Conservation (phyloP, 1,140 invertebrate genomes). For the Caenorhabditis inopinata region DNA sequence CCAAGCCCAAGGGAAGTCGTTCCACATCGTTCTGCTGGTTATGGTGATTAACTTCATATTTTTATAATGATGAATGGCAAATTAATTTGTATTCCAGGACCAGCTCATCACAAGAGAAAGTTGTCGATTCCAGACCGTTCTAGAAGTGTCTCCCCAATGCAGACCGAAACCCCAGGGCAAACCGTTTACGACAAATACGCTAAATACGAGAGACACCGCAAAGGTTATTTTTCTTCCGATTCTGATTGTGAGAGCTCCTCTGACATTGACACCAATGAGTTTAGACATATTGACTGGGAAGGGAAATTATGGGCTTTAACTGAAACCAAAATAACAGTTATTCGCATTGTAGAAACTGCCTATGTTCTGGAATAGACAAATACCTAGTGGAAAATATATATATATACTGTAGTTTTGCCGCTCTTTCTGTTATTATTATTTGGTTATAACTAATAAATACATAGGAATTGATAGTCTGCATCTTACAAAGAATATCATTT, state of each 20-base stretch:
- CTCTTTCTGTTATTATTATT: slow-evolving; percentile 18
- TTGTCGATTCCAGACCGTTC: slow-evolving; percentile 46
- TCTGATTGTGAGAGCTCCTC: background rate
- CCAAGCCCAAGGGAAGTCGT: slow-evolving; percentile 47
- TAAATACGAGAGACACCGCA: slow-evolving; percentile 48
- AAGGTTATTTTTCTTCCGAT: slow-evolving; percentile 36
- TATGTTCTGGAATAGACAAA: slow-evolving; percentile 37
- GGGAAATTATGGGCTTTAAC: slow-evolving; percentile 39
- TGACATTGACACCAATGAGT: slow-evolving; percentile 2
- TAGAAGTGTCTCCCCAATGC: slow-evolving; percentile 39
- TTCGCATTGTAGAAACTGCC: slow-evolving; percentile 42
- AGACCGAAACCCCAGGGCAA: background rate
- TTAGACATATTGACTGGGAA: slow-evolving; percentile 35
- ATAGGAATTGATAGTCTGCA: background rate
- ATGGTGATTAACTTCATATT: slow-evolving; percentile 37
- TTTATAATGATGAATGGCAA: background rate
- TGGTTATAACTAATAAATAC: slow-evolving; percentile 9
- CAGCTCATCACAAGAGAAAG: slow-evolving; percentile 52
- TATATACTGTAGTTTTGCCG: background rate
- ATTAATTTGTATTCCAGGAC: slow-evolving; percentile 31
- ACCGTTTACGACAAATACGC: slow-evolving; percentile 47
- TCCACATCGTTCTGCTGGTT: slow-evolving; percentile 51
- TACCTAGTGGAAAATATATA: too few species aligned
- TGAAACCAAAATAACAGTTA: slow-evolving; percentile 42
- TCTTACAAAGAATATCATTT: slow-evolving; percentile 4